Conservation (phyloP, 2,113 vertebrate species). For the Serinus canaria region DNA sequence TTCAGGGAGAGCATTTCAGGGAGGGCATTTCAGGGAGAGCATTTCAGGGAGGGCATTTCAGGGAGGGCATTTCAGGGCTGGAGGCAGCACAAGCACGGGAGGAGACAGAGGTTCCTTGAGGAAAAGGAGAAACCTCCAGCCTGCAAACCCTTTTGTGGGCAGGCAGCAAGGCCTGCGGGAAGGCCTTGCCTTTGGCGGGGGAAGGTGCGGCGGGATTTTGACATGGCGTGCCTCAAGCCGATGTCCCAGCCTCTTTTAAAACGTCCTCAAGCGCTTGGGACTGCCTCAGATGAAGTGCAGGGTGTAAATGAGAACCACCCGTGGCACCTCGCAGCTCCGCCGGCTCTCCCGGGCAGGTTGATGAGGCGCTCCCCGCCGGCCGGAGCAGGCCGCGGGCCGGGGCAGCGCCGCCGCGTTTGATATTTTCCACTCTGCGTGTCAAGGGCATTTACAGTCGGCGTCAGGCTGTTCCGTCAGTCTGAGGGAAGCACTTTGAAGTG, state of each 20-base stretch:
- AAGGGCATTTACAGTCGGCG: conserved; percentile 97
- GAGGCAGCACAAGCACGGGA: neutral
- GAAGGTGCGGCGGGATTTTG: neutral
- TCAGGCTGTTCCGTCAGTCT: conserved; percentile 94
- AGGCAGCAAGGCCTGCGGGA: neutral
- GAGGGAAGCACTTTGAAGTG: conserved; percentile 96
- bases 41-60: neutral
- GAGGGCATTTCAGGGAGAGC: neutral
- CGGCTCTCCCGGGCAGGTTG: conserved; percentile 63
- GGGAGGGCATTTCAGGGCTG: neutral
- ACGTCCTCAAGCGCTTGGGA: conserved; percentile 28
- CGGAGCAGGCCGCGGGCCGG: conserved; percentile 51
- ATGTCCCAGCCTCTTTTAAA: conserved; percentile 6
- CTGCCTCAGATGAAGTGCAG: conserved; percentile 37
- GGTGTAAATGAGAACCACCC: conserved; percentile 74
- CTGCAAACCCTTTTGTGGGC: no score
- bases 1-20: neutral
- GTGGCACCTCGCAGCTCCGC: conserved; percentile 9
- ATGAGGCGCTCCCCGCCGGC: conserved; percentile 70
- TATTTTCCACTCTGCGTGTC: conserved; percentile 97
- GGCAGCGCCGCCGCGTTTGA: conserved; percentile 79
- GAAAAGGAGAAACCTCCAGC: no score
- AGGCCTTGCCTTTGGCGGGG: neutral
- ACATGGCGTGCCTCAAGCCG: conserved; percentile 41
- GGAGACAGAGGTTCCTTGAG: no score